Conservation (phyloP, 23 tunicate species). For the Styela plicata region DNA sequence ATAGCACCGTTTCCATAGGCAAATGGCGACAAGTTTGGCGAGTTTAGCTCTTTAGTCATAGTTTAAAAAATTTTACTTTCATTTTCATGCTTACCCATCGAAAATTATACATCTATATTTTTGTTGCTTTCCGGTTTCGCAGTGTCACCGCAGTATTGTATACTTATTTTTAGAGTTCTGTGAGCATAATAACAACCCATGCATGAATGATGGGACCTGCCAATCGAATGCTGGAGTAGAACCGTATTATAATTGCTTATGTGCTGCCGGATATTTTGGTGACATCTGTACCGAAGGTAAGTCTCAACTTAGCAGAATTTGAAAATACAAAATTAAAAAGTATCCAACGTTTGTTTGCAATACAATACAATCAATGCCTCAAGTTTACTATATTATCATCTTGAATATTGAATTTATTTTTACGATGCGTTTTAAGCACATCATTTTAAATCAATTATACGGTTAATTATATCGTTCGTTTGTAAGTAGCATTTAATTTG, state of each 20-base stretch:
- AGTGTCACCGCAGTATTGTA: too few relatives aligned
- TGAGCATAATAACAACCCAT: background rate
- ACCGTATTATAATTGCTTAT: background rate
- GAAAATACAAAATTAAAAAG: too few relatives aligned
- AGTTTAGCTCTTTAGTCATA: background rate
- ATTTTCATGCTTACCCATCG: too few relatives aligned
- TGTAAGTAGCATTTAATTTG: too few relatives aligned
- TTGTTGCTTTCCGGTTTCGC: too few relatives aligned
- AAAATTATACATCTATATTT: too few relatives aligned
- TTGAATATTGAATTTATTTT: too few relatives aligned
- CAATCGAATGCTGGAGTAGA: background rate
- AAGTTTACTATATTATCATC: background rate
- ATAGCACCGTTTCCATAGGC: background rate
- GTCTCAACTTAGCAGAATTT: background rate
- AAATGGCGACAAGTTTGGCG: background rate
- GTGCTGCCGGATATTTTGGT: background rate
- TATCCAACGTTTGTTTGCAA: too few relatives aligned
- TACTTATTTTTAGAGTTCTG: background rate
- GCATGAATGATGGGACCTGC: background rate
- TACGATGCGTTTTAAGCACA: too few relatives aligned
- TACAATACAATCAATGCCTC: too few relatives aligned
- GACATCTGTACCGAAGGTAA: background rate
- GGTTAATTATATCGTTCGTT: too few relatives aligned
- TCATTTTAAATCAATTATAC: too few relatives aligned
- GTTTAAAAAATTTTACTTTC: background rate